phyloP scores from a whole-genome alignment of 2,797 vertebrate species.

The Pitangus sulphuratus region DNA sequence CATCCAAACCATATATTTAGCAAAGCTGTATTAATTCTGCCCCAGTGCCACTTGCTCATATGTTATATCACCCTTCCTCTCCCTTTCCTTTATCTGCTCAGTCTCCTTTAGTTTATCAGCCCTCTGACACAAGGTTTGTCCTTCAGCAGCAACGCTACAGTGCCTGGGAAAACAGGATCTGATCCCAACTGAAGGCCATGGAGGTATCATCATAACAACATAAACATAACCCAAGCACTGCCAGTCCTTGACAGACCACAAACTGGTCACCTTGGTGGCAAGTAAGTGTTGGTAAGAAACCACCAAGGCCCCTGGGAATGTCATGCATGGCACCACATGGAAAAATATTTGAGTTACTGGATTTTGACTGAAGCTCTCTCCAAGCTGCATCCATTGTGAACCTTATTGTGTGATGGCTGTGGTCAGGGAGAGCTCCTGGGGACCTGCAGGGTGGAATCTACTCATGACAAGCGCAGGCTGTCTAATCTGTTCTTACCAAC shows the following conservation, averaged over 20 bases:
- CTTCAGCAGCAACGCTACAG: not conserved
- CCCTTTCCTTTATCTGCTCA: not conserved
- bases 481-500: not conserved
- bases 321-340: fast-evolving
- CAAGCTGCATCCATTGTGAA: not conserved
- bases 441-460: not conserved
- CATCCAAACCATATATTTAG: not conserved
- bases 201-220: not conserved
- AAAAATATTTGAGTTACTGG: not conserved
- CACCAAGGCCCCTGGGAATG: not conserved
- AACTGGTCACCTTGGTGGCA: not conserved
- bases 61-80: not conserved
- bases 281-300: not conserved
- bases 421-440: not conserved
- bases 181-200: fast-evolving
- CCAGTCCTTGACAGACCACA: not conserved
- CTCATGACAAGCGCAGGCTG: not conserved
- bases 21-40: not conserved
- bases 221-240: not conserved
- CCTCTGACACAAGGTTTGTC: not conserved
- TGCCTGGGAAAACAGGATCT: not conserved
- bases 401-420: fast-evolving
- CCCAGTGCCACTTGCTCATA: not conserved
- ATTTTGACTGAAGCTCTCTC: not conserved
- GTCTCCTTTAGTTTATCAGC: not conserved